Conservation (phyloP, 2,113 vertebrate species). For the Perognathus longimembris region DNA sequence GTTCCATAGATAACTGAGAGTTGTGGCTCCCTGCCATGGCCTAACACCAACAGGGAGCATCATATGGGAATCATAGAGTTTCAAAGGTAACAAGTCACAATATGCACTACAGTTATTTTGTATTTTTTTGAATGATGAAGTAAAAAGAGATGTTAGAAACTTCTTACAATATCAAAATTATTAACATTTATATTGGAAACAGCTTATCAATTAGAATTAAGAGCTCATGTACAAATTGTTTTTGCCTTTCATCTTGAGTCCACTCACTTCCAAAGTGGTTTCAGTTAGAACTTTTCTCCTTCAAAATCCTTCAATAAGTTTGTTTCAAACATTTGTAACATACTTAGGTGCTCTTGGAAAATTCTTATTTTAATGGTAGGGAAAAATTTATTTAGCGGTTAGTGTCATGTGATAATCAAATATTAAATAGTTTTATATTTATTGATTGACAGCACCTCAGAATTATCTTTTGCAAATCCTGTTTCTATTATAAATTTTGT, state of each 20-base stretch:
- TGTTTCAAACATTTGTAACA: background rate
- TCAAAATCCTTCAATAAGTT: background rate
- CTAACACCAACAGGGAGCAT: background rate
- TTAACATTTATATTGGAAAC: background rate
- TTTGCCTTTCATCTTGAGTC: background rate
- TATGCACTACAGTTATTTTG: background rate
- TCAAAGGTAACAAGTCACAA: background rate
- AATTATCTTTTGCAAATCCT: background rate
- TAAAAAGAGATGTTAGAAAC: background rate
- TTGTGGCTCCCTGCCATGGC: accelerated
- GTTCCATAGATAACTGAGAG: accelerated
- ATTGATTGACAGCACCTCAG: background rate
- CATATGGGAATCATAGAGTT: too few species aligned
- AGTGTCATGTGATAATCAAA: background rate
- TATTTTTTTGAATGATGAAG: background rate
- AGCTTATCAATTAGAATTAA: background rate
- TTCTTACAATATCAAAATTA: background rate
- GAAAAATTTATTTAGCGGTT: constrained; percentile 5
- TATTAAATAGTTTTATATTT: constrained; percentile 36
- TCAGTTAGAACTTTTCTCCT: background rate
- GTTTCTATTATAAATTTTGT: constrained; percentile 44
- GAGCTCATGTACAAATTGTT: background rate
- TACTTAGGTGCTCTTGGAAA: background rate
- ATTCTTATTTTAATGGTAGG: background rate
- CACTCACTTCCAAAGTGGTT: background rate